Evolutionary conservation across 2,888 invertebrate genomes (phyloP), one percentile per base, ranked within the genome.

Genomic region (Platycheirus albimanus): DNA sequence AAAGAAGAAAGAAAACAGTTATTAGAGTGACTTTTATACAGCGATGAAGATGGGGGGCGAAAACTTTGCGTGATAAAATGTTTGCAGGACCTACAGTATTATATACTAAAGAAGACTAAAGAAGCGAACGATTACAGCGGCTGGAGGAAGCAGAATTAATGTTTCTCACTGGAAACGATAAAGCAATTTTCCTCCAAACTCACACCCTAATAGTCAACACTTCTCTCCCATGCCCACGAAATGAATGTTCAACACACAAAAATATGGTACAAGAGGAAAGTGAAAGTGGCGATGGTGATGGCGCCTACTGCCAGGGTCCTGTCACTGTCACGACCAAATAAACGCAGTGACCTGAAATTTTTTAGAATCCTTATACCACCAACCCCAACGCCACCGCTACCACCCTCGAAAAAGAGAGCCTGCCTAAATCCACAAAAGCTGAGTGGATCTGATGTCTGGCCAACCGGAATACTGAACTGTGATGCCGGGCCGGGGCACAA

Each of bases 271-370:
- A 8, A 33, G 49, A 3, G 20, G 20, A 58, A 10, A 61, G 33
- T n/a, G 41, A 45, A 33, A 54, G 41, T 54, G 47, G 67, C 54
- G 38, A 24, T n/a, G 41, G 38, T 24, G 47, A 33, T 54, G 47
- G 67, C 54, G 38, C 51, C 78, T 72, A 58, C 36, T 28, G 36
- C 36, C 52, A 58, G 54, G 33, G 10, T n/a, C n/a, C 41, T 74
- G 80, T 63, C 69, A 70, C 56, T 80, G 63, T 70, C 76, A 58
- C 64, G 56, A 47, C 38, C 69, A 64, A 56, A 33, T 47, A 36
- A 75, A 80, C 63, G 79, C 67, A 75, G 54, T 75, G 75, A 74
- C 69, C 79, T 69, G 51, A 56, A 80, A 80, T 43, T 69, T 63
- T 51, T 43, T 33, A 24, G 10, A 58, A 24, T 47, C 52, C 45